phyloP scores from a whole-genome alignment of 2,797 vertebrate genomes.

The Rhynchotus rufescens region DNA sequence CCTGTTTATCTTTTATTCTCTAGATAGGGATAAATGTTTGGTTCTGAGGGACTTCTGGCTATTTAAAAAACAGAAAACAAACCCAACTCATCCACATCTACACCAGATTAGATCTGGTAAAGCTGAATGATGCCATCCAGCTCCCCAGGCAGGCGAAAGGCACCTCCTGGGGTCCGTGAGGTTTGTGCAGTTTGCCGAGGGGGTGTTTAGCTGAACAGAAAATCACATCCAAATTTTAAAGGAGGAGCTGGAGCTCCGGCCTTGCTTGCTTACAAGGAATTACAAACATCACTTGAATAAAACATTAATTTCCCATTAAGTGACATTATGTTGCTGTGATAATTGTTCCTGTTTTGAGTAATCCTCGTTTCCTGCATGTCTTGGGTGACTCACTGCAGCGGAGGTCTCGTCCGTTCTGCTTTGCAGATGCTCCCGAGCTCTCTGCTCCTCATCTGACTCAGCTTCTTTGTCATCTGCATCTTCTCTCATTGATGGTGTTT shows the following conservation, averaged over 20 bases:
- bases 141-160: constrained; percentile 13
- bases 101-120: neutral
- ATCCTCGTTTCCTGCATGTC: constrained; percentile 42
- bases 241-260: constrained; percentile 26
- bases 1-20: constrained; percentile 35
- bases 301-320: constrained; percentile 62
- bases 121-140: neutral
- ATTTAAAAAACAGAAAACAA: neutral
- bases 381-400: constrained; percentile 44
- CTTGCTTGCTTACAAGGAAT: neutral
- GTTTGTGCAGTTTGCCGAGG: neutral
- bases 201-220: neutral
- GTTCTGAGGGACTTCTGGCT: constrained; percentile 20
- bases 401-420: constrained; percentile 11
- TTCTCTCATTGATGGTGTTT: neutral
- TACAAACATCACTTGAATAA: constrained; percentile 48
- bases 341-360: constrained; percentile 56
- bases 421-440: constrained; percentile 50
- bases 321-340: constrained; percentile 35
- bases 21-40: constrained; percentile 30
- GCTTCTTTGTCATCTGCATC: constrained; percentile 13
- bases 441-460: neutral
- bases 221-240: neutral
- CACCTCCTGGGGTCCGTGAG: neutral
- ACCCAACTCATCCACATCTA: neutral